Evolutionary conservation across 2,888 invertebrate genomes (phyloP).

Genomic region (Tachina fera): DNA sequence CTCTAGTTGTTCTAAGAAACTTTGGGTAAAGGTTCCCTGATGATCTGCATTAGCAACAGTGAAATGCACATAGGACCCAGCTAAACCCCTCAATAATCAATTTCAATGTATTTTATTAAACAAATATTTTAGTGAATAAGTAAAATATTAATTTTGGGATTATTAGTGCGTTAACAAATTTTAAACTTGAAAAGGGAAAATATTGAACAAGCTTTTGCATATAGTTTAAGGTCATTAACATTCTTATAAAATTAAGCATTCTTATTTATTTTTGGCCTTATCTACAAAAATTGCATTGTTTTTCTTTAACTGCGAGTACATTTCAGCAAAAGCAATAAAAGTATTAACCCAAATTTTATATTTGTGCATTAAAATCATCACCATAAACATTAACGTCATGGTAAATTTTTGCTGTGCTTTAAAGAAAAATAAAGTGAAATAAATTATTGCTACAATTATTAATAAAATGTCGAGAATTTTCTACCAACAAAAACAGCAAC

Average conservation of each 20-base stretch:
- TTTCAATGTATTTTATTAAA: no score
- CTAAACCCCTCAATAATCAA: no score
- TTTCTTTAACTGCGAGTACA: not conserved
- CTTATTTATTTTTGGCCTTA: not conserved
- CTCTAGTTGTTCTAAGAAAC: no score
- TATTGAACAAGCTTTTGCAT: no score
- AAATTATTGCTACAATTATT: conserved; percentile 54
- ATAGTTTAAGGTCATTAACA: no score
- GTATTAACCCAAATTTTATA: conserved; percentile 63
- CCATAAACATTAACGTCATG: conserved; percentile 38
- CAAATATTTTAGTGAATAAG: no score
- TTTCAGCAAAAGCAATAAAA: conserved; percentile 63
- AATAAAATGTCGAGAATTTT: conserved; percentile 35
- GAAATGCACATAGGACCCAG: no score
- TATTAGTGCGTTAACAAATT: no score
- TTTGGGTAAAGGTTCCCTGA: no score
- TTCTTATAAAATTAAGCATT: not conserved
- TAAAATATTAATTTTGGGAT: no score
- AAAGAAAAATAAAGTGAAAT: conserved; percentile 10
- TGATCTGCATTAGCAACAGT: no score
- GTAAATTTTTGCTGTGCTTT: conserved; percentile 8
- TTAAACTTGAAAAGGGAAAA: no score
- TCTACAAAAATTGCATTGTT: conserved; percentile 8
- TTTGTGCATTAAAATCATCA: conserved; percentile 46
- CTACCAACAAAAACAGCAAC: conserved; percentile 2